Evolutionary conservation across 2,113 vertebrate species (phyloP), one percentile per base, ranked within the genome.

Genomic region (Chloebia gouldiae): DNA sequence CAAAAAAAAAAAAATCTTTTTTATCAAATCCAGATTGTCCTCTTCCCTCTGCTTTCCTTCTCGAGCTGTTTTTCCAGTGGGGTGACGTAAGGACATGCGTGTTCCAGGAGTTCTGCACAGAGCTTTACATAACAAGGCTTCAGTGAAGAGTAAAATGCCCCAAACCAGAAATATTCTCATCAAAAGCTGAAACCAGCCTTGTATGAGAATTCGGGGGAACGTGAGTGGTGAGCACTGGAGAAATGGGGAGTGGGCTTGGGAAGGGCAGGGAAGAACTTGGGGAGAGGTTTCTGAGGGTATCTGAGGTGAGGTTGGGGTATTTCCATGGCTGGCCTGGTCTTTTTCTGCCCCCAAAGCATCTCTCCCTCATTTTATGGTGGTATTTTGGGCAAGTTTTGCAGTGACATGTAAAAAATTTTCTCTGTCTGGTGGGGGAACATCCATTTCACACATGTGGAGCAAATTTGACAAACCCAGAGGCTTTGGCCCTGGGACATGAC

Each of bases 161-260:
- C 71, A 69, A 80, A 94, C 82, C 85, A 79, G 69, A 84, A 81
- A 81, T 63, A 66, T n/a, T 47, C 59, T 88, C 64, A 35, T 40
- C 51, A 64, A 86, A 88, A 53, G 22, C 71, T 82, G 76, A 60
- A 69, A 20, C 6, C 66, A 53, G 35, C 45, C 63, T 69, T 23
- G 71, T 10, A 1, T 45, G 79, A 71, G 44, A 61, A 61, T n/a
- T 1, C 0, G 3, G 45, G 42, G 53, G 69, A 60, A 87, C 40
- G 76, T 15, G 37, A 44, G 56, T 23, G 64, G 24, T 37, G 73
- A 81, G 24, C 42, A 1, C 7, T 12, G 79, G 31, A 60, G 75
- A 59, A 16, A 44, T 0, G 0, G 49, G 4, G 2, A 12, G 0
- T 19, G 80, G 15, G 4, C 64, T 61, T 60, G 6, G 37, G 19